Evolutionary conservation across 2,888 invertebrate species (phyloP), one percentile per base, ranked within the genome.

Genomic region (Diabrotica balteata): DNA sequence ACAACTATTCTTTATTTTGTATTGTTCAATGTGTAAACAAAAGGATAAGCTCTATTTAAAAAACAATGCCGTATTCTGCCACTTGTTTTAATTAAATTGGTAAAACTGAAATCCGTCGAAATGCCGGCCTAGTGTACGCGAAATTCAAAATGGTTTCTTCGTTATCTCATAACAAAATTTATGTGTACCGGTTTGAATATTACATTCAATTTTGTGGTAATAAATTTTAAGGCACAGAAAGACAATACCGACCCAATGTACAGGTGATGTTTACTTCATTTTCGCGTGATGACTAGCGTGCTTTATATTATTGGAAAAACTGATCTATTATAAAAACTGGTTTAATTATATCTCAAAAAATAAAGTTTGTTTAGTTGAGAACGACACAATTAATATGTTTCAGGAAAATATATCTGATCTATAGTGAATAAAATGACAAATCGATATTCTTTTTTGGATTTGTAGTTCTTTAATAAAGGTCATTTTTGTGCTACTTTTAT

Each of bases 151-250:
- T 55, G 46, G 22, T 63, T 63, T 63, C 63, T 63, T 63, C 63
- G 63, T 63, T 63, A 63, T 63, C 63, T 63, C 63, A n/a, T 55
- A 44, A 50, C 55, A 50, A 57, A 63, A 63, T 63, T 63, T 63
- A 63, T 63, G 63, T 57, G 55, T 63, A 57, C 63, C 57, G 63
- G 63, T 63, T 63, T 63, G 63, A 57, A 57, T 63, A 63, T 63
- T 63, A 63, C 63, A 63, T 63, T 63, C 63, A 63, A 63, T 63
- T 63, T 63, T 50, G 57, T 22, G 63, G 52, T 43, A 54, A 63
- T 63, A 63, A 63, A 63, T 63, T 63, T 50, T 22, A 32, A 42
- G 55, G 47, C 57, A 57, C 50, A 57, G 49, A 63, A 63, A 49
- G 63, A 46, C 57, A 63, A 63, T 57, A 63, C 55, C 44, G 43